A percentile compares a stretch with the other conserved stretches of the same genome.
Evolutionary conservation across 1,140 invertebrate species (phyloP).

Genomic region (Branchinecta lindahli): DNA sequence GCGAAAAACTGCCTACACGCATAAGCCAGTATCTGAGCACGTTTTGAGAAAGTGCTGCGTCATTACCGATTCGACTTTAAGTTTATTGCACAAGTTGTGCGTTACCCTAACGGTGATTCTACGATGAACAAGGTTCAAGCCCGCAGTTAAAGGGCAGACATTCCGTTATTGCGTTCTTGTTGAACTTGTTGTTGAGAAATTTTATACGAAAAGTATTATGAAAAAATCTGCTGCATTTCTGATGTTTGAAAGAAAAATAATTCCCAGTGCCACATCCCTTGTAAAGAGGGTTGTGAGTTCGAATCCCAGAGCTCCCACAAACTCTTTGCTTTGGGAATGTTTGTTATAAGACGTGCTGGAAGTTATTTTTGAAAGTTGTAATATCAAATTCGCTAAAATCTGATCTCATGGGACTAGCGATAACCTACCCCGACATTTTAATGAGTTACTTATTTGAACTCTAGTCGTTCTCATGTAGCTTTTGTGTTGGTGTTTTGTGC

Average conservation of each 20-base stretch:
- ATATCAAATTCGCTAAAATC: background rate
- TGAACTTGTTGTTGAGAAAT: background rate
- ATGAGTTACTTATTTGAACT: background rate
- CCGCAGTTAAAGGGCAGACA: background rate
- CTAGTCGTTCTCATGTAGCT: slow-evolving; percentile 4
- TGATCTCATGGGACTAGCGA: slow-evolving; percentile 7
- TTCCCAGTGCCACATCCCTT: too few relatives aligned
- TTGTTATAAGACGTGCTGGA: background rate
- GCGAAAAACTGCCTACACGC: too few relatives aligned
- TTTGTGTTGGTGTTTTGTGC: slow-evolving; percentile 10
- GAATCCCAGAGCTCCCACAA: too few relatives aligned
- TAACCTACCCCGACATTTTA: background rate
- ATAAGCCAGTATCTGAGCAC: too few relatives aligned
- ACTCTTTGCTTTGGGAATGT: too few relatives aligned
- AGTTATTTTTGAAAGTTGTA: background rate
- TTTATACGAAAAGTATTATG: background rate
- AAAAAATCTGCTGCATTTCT: slow-evolving; percentile 7
- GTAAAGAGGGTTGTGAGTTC: too few relatives aligned
- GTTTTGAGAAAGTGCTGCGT: too few relatives aligned
- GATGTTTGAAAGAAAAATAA: too few relatives aligned
- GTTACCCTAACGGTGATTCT: too few relatives aligned
- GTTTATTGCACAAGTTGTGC: too few relatives aligned
- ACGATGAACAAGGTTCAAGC: too few relatives aligned
- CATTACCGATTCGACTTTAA: too few relatives aligned
- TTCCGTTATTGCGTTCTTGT: background rate